A percentile compares a stretch with the other conserved stretches of the same genome.
These are phyloP conservation scores for Trichogramma dendrolimi DNA, from an alignment of 2,888 invertebrate species.

Conservation along the genomic window DNA sequence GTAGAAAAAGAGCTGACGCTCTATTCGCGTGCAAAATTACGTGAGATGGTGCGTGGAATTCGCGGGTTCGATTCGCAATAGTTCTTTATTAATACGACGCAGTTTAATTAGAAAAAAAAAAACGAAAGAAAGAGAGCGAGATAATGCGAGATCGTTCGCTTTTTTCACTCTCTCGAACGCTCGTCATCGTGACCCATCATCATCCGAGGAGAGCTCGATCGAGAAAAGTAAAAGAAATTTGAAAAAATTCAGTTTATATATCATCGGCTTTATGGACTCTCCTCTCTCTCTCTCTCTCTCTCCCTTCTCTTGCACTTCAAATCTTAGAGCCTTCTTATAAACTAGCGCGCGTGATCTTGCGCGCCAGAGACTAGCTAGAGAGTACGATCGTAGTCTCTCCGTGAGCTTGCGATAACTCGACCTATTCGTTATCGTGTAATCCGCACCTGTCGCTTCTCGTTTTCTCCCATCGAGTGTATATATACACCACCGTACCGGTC, in stretches of 20 bases:
- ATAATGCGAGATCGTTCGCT: too few relatives aligned
- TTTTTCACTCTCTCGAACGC: too few relatives aligned
- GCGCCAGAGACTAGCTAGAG: neutral
- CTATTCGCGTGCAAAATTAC: too few relatives aligned
- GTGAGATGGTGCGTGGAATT: too few relatives aligned
- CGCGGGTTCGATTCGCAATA: too few relatives aligned
- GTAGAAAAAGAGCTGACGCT: too few relatives aligned
- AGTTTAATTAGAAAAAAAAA: too few relatives aligned
- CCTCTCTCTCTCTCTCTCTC: constrained; percentile 11
- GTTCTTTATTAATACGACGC: too few relatives aligned
- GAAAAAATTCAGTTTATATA: neutral
- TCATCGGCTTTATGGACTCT: constrained; percentile 12
- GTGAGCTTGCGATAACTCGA: constrained; percentile 20
- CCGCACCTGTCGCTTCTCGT: constrained; percentile 26
- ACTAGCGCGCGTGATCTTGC: neutral
- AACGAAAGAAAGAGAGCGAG: too few relatives aligned
- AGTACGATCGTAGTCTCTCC: neutral
- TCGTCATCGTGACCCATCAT: neutral
- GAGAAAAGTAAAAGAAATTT: neutral
- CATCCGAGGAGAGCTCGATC: neutral
- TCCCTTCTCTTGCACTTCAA: neutral
- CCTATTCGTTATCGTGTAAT: constrained; percentile 26
- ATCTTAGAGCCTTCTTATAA: too few relatives aligned
- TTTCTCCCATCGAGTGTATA: constrained; percentile 12
- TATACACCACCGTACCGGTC: too few relatives aligned